phyloP scores from a whole-genome alignment of 2,888 invertebrate genomes.

The Clusia tigrina region DNA sequence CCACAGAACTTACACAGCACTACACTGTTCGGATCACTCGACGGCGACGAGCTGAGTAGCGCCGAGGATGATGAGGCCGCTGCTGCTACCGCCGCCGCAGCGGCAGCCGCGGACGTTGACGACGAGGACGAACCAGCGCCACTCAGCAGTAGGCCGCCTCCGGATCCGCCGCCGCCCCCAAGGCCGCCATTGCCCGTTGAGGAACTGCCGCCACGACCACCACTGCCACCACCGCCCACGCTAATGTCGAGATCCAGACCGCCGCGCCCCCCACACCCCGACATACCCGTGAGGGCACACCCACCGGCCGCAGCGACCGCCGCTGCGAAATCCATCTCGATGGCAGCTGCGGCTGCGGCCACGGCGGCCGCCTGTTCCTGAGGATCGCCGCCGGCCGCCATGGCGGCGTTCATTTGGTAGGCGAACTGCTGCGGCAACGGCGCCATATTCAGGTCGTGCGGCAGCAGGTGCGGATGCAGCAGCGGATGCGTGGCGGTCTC shows the following conservation, averaged over 20 bases:
- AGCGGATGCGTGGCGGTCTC: slow-evolving; percentile 69
- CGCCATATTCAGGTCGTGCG: slow-evolving; percentile 57
- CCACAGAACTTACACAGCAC: slow-evolving; percentile 93
- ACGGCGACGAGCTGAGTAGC: slow-evolving; percentile 53
- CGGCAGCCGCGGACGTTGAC: slow-evolving; percentile 52
- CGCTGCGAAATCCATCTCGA: slow-evolving; percentile 54
- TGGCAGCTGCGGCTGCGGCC: slow-evolving; percentile 56
- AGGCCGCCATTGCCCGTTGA: slow-evolving; percentile 47
- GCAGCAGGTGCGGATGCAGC: slow-evolving; percentile 70
- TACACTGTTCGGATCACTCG: slow-evolving; percentile 74
- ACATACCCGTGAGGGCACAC: slow-evolving; percentile 46
- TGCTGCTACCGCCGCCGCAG: slow-evolving; percentile 53
- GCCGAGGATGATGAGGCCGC: slow-evolving; percentile 55
- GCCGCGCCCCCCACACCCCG: slow-evolving; percentile 50
- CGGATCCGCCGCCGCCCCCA: slow-evolving; percentile 63
- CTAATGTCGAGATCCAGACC: slow-evolving; percentile 42
- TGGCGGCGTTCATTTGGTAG: slow-evolving; percentile 61
- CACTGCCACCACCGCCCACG: slow-evolving; percentile 40
- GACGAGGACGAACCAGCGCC: slow-evolving; percentile 50
- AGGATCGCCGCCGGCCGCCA: slow-evolving; percentile 56
- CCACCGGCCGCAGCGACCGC: slow-evolving; percentile 53
- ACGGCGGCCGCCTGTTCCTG: slow-evolving; percentile 59
- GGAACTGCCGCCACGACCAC: slow-evolving; percentile 36
- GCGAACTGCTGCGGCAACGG: slow-evolving; percentile 63
- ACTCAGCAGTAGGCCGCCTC: slow-evolving; percentile 36